Percentiles rank a stretch among this genome's conserved stretches.
These are phyloP conservation scores for Ciona savignyi DNA, from an alignment of 23 tunicate genomes.

Conservation along the genomic window DNA sequence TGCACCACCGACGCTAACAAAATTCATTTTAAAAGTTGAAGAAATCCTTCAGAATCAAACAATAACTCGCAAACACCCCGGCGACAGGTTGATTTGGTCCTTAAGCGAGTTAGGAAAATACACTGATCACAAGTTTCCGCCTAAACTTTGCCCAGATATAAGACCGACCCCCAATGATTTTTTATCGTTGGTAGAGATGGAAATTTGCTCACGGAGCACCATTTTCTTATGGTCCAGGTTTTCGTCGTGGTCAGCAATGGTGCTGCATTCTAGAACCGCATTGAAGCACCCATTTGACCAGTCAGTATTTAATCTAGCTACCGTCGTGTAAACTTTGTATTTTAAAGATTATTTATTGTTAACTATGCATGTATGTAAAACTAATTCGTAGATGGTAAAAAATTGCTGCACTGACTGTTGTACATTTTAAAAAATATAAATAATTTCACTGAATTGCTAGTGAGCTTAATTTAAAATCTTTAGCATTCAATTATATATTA, in stretches of 20 bases:
- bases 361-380: too few species aligned
- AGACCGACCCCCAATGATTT: conserved; percentile 14
- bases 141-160: conserved; percentile 5
- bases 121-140: background rate
- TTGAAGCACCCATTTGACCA: background rate
- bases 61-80: background rate
- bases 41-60: background rate
- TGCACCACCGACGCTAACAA: background rate
- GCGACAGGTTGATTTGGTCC: background rate
- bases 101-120: background rate
- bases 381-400: too few species aligned
- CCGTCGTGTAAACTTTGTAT: too few species aligned
- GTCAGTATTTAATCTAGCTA: background rate
- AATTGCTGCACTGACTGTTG: too few species aligned
- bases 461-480: too few species aligned
- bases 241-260: conserved; percentile 18
- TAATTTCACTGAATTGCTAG: too few species aligned
- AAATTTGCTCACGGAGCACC: conserved; percentile 1
- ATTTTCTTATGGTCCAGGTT: conserved; percentile 1
- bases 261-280: conserved; percentile 1
- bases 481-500: too few species aligned
- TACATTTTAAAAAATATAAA: too few species aligned
- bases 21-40: background rate
- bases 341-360: too few species aligned
- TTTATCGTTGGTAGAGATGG: conserved; percentile 7